Conservation (phyloP, 92 coral and sea anemone genomes). For the Porites cylindrica region DNA sequence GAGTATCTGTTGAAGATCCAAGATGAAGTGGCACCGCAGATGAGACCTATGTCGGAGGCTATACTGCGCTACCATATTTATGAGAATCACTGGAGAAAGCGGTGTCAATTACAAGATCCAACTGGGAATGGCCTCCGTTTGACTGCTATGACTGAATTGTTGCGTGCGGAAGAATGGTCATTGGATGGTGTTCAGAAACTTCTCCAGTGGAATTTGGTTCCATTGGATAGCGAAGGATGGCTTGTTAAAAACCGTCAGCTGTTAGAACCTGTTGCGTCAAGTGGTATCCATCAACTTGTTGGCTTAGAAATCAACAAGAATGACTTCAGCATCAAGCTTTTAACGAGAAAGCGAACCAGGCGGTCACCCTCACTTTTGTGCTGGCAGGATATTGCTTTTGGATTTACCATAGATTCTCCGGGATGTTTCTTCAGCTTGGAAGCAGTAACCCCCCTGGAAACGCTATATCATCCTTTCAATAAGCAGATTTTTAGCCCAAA, state of each 20-base stretch:
- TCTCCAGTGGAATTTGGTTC: conserved; percentile 29
- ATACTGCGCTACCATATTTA: conserved; percentile 46
- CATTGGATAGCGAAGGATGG: conserved; percentile 51
- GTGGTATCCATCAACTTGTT: conserved; percentile 44
- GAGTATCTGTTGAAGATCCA: conserved; percentile 47
- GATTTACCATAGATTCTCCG: conserved; percentile 24
- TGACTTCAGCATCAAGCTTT: conserved; percentile 28
- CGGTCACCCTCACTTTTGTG: conserved; percentile 32
- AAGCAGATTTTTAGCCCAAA: conserved; percentile 30
- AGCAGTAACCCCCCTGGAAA: conserved; percentile 37
- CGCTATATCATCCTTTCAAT: conserved; percentile 51
- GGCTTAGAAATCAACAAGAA: conserved; percentile 50
- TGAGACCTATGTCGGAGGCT: conserved; percentile 50
- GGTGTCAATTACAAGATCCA: conserved; percentile 30
- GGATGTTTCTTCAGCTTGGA: conserved; percentile 51
- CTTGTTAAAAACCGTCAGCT: conserved; percentile 11
- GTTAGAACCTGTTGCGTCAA: conserved; percentile 34
- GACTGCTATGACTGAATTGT: conserved; percentile 49
- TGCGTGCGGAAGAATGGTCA: conserved; percentile 38
- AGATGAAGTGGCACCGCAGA: conserved; percentile 37
- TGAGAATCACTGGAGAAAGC: conserved; percentile 47
- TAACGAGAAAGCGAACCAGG: conserved; percentile 1
- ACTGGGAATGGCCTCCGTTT: conserved; percentile 40
- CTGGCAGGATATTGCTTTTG: conserved; percentile 59
- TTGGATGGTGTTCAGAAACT: conserved; percentile 49